Evolutionary conservation across 2,888 invertebrate genomes (phyloP), one percentile per base, ranked within the genome.

Genomic region (Endomychus coccineus): DNA sequence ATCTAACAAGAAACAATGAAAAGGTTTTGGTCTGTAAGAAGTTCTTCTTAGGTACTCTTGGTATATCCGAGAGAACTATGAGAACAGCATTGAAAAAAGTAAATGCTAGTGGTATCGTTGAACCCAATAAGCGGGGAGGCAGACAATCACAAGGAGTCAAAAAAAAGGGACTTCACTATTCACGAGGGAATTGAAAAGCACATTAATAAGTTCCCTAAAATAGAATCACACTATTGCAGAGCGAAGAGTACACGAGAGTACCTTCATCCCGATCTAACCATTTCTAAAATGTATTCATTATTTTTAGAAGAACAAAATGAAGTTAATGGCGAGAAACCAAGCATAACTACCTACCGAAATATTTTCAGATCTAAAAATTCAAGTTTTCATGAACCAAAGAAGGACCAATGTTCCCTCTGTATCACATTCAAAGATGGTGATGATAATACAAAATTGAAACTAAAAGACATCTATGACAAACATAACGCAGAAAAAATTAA

Each of bases 341-440:
- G 22, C 9, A 14, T n/a, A n/a, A 15, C 21, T n/a, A 35, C 25
- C 7, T 32, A 34, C 17, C n/a, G 12, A 5, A 35, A 15, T 6
- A 34, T 33, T 28, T 39, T 34, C 29, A 28, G 14, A 22, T 31
- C 16, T 15, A 36, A 31, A 30, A 35, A 37, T 17, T 32, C 27
- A 28, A 24, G 10, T 11, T 36, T 35, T 10, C 11, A 14, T 25
- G 25, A 17, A 27, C 27, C 34, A 22, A 35, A 27, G 14, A 37
- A n/a, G 36, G 25, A 30, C 28, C 45, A 31, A 39, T 39, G 33
- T 36, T 35, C 29, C 27, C 34, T 29, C 9, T 29, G 35, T 16
- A 27, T 34, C n/a, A 37, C 36, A n/a, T 46, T 27, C 36, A 40
- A 34, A 39, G 25, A 42, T 36, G 40, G 40, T 27, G 22, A 39